Base-by-base conservation (phyloP, 2,113 vertebrate species). In the Lagenorhynchus albirostris region DNA sequence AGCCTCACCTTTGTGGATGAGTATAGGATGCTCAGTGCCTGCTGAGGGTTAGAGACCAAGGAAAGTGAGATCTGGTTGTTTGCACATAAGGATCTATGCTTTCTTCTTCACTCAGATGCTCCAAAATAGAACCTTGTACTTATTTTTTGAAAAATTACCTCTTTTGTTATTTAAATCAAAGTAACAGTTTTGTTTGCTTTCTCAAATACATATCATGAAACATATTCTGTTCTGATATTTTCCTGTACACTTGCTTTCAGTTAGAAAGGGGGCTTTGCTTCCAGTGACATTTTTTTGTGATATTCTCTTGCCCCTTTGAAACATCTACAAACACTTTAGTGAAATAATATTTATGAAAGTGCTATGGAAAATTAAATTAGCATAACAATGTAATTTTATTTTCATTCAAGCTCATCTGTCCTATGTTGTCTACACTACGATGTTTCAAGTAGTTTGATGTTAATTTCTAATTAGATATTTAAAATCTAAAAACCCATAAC, bases 161-260 rank as follows among this genome's bases (percentile, higher is more conserved):
- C 23, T 38, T 87, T 96, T 97, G 81, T 82, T 95, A 89, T 92
- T 95, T 88, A 97, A 93, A 92, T 93, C 36, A 92, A 67, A 4
- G 12, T 73, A 50, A 38, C 18, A 18, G n/a, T 82, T 77, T 68
- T 89, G 62, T 91, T 92, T 92, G 55, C 77, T 89, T 89, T 89
- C 38, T 94, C n/a, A 93, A 50, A 38, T 87, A 13, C 15, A 11
- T 86, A 95, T 95, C 23, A 6, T 44, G 36, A 81, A 68, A 88
- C 25, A 23, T 88, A 13, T 50, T 91, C 63, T 83, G 17, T 81
- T 86, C 58, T 65, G 25, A 29, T 77, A 11, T 71, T 89, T 93
- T 87, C 23, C 21, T 94, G 18, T 80, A 0, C 44, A 63, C 33
- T 21, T 92, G 89, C 76, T 87, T 81, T 92, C 38, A 31, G 7